Base-by-base conservation (phyloP, 2,888 invertebrate genomes). In the Caenorhabditis zanzibari region DNA sequence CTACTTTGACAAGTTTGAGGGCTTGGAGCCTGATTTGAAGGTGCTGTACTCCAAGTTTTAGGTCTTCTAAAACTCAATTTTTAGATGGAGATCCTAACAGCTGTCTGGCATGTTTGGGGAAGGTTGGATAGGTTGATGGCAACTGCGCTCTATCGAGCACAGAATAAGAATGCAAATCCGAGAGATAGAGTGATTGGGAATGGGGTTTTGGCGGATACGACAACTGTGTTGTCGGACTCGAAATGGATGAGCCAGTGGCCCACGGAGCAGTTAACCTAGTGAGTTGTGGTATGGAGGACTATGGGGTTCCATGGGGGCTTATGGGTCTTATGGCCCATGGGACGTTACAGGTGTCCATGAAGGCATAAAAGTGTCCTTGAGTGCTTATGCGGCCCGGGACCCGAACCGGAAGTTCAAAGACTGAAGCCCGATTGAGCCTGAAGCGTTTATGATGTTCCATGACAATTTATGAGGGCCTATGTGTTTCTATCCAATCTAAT, bases 61-160 rank as follows among this genome's bases (percentile, higher is more conserved):
- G n/a, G n/a, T n/a, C n/a, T n/a, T n/a, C n/a, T 6, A 32, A 32
- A 6, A 32, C 4, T 7, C 32, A 6, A 32, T 32, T 32, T 74
- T 28, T 44, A 84, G 81, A 32, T 74, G 19, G 28, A 73, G 58
- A 77, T 84, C 19, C 69, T 84, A 19, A 59, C 73, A 38, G 63
- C 64, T 14, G 66, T 68, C 12, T 84, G 84, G 84, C 71, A 64
- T n/a, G 56, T 79, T 1, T 84, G 81, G 74, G 59, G 71, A 4
- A 61, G 84, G 44, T 35, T 84, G 10, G 81, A 84, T 38, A 71
- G 69, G 22, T 47, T 81, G 19, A 54, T 77, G 35, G 69, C 68
- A 41, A 77, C 77, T n/a, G 77, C 77, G 24, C 41, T 69, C n/a
- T 77, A 63, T 10, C 38, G 77, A 22, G 22, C 38, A 14, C 26